Conservation (phyloP, 1,140 invertebrate genomes). For the Anastrepha ludens region DNA sequence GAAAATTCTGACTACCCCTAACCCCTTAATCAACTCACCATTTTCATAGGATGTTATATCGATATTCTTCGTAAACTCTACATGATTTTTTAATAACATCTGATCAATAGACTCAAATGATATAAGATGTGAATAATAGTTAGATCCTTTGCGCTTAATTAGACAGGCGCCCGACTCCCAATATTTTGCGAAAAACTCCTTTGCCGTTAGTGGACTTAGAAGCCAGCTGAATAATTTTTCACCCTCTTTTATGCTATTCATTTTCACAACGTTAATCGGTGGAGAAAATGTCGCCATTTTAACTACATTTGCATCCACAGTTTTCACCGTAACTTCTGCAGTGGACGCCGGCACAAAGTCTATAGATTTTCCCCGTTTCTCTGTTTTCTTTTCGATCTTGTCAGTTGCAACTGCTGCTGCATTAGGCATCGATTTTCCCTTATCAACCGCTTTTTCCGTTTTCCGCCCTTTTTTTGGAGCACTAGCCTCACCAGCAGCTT, state of each 20-base stretch:
- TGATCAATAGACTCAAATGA: conserved; percentile 85
- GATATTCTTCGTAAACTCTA: conserved; percentile 90
- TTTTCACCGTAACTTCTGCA: background rate
- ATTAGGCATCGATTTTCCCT: conserved; percentile 50
- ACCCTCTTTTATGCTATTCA: conserved; percentile 77
- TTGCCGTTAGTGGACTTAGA: conserved; percentile 79
- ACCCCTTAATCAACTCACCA: conserved; percentile 73
- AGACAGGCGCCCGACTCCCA: conserved; percentile 90
- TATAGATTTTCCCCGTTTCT: background rate
- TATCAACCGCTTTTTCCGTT: background rate
- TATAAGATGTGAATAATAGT: conserved; percentile 85
- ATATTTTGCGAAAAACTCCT: conserved; percentile 80
- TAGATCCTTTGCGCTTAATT: conserved; percentile 79
- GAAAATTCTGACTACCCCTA: too few relatives aligned
- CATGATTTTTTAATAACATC: conserved; percentile 83
- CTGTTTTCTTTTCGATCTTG: background rate
- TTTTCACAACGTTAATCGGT: conserved; percentile 45
- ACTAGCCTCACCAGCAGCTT: background rate
- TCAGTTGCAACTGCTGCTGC: background rate
- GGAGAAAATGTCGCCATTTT: conserved; percentile 57
- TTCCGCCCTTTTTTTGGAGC: background rate
- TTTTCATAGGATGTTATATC: conserved; percentile 92
- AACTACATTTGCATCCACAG: background rate
- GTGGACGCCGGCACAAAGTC: background rate
- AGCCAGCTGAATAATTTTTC: conserved; percentile 82